phyloP scores from a whole-genome alignment of 2,888 invertebrate species.

The Pammene fasciana region DNA sequence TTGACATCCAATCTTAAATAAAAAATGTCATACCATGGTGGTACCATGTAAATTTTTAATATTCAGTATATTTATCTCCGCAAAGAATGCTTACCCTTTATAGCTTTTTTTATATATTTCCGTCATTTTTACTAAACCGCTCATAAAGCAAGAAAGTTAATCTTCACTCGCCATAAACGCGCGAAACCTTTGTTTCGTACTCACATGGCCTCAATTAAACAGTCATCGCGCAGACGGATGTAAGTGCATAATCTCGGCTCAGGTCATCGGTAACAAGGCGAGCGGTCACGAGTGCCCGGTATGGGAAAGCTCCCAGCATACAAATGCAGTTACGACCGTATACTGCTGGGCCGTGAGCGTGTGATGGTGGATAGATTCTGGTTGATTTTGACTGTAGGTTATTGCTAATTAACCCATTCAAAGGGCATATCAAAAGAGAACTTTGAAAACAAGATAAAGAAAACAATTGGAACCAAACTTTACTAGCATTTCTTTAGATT shows the following conservation, averaged over 20 bases:
- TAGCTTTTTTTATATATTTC: neutral
- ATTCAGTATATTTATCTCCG: too few relatives aligned
- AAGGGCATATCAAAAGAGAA: neutral
- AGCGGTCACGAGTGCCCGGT: constrained; percentile 80
- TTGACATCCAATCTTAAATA: constrained; percentile 53
- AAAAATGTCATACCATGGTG: neutral
- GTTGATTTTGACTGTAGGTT: constrained; percentile 13
- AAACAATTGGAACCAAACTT: neutral
- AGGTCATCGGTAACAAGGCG: constrained; percentile 80
- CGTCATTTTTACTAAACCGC: constrained; percentile 12
- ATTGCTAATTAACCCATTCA: constrained; percentile 15
- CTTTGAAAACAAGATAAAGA: neutral
- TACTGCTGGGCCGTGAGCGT: constrained; percentile 51
- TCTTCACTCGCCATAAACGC: constrained; percentile 25
- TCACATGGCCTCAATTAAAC: constrained; percentile 77
- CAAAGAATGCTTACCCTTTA: neutral
- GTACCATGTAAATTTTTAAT: too few relatives aligned
- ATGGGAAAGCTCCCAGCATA: constrained; percentile 82
- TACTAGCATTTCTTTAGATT: too few relatives aligned
- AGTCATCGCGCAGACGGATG: constrained; percentile 79
- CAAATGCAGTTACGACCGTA: constrained; percentile 73
- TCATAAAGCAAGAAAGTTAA: constrained; percentile 26
- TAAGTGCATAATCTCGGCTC: constrained; percentile 78
- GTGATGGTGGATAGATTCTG: constrained; percentile 31
- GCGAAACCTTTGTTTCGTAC: constrained; percentile 41